Evolutionary conservation across 2,888 invertebrate genomes (phyloP).

Genomic region (Sarcophaga subvicina): DNA sequence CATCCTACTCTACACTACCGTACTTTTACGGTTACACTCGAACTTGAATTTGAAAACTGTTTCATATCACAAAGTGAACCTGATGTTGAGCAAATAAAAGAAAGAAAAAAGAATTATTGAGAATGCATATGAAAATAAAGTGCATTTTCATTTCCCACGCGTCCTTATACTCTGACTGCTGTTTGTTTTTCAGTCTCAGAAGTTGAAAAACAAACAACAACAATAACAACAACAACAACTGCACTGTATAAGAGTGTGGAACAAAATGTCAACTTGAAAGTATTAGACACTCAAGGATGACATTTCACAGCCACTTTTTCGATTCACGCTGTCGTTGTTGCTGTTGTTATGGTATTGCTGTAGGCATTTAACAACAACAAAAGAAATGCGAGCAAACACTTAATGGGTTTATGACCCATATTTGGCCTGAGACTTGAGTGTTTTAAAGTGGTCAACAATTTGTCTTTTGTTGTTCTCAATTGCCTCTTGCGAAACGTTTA

Average conservation of each 20-base stretch:
- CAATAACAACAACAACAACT: neutral
- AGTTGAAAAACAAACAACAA: neutral
- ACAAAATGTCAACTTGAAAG: slow-evolving; percentile 43
- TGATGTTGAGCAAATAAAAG: neutral
- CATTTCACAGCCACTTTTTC: slow-evolving; percentile 33
- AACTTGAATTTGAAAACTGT: no score
- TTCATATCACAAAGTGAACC: neutral
- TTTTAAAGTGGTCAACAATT: slow-evolving; percentile 35
- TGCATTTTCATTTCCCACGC: neutral
- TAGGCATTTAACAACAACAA: neutral
- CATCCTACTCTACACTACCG: no score
- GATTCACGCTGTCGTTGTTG: slow-evolving; percentile 5
- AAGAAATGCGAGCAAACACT: slow-evolving; percentile 16
- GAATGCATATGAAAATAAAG: slow-evolving; percentile 26
- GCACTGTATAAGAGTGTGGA: neutral
- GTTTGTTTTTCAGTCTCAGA: neutral
- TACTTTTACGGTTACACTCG: neutral
- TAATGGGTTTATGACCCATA: slow-evolving; percentile 34
- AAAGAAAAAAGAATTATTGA: neutral
- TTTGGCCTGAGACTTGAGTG: slow-evolving; percentile 13
- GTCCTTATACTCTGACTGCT: neutral
- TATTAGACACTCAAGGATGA: slow-evolving; percentile 45
- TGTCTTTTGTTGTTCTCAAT: neutral
- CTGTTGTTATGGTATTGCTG: neutral
- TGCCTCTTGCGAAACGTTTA: no score